Evolutionary conservation across 1,140 invertebrate genomes (phyloP).

Genomic region (Branchinecta lindahli): DNA sequence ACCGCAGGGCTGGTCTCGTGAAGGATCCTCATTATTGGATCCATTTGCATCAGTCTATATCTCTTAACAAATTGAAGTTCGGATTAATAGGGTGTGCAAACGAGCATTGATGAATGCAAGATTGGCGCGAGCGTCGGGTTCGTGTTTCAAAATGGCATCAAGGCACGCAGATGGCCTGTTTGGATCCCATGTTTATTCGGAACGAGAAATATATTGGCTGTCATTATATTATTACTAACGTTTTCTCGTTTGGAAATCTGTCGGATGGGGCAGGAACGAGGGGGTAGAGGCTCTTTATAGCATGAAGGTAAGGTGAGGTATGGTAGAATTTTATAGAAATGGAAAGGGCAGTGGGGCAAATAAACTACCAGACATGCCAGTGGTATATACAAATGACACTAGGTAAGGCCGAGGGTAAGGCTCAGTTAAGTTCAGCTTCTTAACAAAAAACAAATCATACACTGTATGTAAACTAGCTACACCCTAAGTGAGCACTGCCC

Average conservation of each 20-base stretch:
- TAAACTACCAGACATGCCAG: too few relatives aligned
- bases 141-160: conserved; percentile 3
- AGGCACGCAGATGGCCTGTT: background rate
- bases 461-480: too few relatives aligned
- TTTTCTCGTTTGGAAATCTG: background rate
- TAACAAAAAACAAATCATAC: too few relatives aligned
- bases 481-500: too few relatives aligned
- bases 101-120: conserved; percentile 7
- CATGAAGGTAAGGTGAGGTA: too few relatives aligned
- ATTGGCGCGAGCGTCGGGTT: conserved; percentile 7
- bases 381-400: too few relatives aligned
- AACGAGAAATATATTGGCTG: conserved; percentile 9
- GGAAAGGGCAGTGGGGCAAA: too few relatives aligned
- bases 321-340: too few relatives aligned
- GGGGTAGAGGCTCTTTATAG: background rate
- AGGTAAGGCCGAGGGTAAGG: too few relatives aligned
- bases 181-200: background rate
- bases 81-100: conserved; percentile 9
- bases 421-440: too few relatives aligned
- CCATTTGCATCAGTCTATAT: conserved; percentile 2
- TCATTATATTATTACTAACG: conserved; percentile 3
- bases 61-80: conserved; percentile 8
- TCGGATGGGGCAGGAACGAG: background rate
- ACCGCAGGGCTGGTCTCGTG: background rate
- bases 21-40: background rate